phyloP scores from a whole-genome alignment of 1,140 invertebrate genomes.

The Paraescarpia echinospica region DNA sequence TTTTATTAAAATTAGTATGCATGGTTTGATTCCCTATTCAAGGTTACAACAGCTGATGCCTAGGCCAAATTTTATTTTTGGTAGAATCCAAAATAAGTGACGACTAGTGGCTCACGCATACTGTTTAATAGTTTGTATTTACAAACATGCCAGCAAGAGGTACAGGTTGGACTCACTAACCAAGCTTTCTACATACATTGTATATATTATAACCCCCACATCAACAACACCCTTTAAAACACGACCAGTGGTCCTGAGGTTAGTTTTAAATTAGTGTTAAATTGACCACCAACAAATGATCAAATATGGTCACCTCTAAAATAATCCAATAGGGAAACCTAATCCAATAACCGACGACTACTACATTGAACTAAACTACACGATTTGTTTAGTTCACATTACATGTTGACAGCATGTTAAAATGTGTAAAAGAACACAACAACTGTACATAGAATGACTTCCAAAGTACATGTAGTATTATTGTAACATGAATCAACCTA shows the following conservation, averaged over 20 bases:
- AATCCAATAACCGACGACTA: background rate
- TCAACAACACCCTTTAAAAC: background rate
- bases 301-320: background rate
- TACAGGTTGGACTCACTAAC: background rate
- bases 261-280: background rate
- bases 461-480: background rate
- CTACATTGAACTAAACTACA: background rate
- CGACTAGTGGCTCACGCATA: background rate
- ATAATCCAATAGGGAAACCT: background rate
- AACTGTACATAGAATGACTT: background rate
- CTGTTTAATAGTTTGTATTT: background rate
- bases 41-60: background rate
- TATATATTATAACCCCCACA: background rate
- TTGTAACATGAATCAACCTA: background rate
- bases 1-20: background rate
- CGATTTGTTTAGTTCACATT: background rate
- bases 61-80: background rate
- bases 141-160: background rate
- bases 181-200: background rate
- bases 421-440: background rate
- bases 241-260: background rate
- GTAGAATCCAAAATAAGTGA: background rate
- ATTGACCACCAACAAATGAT: background rate
- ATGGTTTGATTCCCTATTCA: background rate
- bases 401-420: background rate